Conservation (phyloP, 1,140 invertebrate species). For the Zaprionus vittiger region DNA sequence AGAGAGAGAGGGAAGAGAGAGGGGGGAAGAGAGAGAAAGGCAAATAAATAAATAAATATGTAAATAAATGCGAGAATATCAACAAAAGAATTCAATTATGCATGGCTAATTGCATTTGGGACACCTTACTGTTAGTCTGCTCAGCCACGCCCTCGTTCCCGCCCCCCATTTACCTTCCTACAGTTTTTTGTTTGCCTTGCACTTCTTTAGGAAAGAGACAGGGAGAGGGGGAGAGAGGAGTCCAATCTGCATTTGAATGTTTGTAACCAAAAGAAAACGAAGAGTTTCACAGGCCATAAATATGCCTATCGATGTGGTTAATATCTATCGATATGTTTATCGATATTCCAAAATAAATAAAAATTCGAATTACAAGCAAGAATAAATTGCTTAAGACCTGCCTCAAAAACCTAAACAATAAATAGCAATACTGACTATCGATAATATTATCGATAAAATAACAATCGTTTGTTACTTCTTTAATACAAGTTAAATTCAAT, state of each 20-base stretch:
- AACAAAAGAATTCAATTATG: conserved; percentile 69
- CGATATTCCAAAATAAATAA: background rate
- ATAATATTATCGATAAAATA: no score
- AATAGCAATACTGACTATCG: no score
- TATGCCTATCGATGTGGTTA: background rate
- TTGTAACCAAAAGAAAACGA: background rate
- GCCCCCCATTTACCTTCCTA: background rate
- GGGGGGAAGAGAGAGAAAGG: background rate
- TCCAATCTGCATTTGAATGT: background rate
- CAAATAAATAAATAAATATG: conserved; percentile 27
- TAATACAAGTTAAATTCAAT: no score
- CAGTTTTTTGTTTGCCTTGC: background rate
- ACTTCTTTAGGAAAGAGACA: background rate
- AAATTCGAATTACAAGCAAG: no score
- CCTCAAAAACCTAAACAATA: no score
- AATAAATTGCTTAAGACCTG: no score
- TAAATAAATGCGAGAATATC: conserved; percentile 36
- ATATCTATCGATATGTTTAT: background rate
- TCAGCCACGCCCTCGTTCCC: background rate
- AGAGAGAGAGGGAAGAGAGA: background rate
- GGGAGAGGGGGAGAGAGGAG: background rate
- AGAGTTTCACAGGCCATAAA: background rate
- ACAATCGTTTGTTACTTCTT: no score
- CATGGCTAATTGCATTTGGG: conserved; percentile 54
- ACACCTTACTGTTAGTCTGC: conserved; percentile 12